Base-by-base conservation (phyloP, 1,140 invertebrate species). In the Phortica variegata region DNA sequence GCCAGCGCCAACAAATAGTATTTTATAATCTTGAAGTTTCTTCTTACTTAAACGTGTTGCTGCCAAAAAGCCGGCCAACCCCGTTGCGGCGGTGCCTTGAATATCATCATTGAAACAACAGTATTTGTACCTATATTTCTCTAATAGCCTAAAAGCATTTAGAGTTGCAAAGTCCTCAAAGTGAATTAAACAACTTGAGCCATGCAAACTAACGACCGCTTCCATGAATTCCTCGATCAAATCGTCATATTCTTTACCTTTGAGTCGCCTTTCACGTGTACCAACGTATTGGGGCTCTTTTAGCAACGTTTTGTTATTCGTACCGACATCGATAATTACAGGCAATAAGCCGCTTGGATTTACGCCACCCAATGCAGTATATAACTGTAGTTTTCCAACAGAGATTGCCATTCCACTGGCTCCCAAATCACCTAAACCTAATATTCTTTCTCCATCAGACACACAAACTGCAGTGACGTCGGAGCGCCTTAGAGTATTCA, bases 21-120 rank as follows among this genome's bases (percentile, higher is more conserved):
- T 87, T 2, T 81, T 84, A 59, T 96, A 89, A 0, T 96, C 87
- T 1, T 83, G 83, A 1, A 98, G 79, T 54, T 83, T 84, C 9
- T 82, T 88, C 33, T 86, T 84, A 0, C 92, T 96, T 15, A 95
- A 75, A 21, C 86, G 79, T 5, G 94, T 78, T 16, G 90, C 87
- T 5, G 90, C 89, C n/a, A 97, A 75, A 12, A 98, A 75, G 0
- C 94, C 95, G 18, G 93, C 91, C 6, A 98, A 85, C 2, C 91
- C 93, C 9, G 97, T 93, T 5, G 91, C 82, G 6, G 88, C 89
- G 3, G 92, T 93, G 19, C 93, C 93, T 76, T 98, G 94, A 65
- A 97, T 95, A 68, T 97, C 94, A 65, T 97, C 93, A 77, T 98
- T 97, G 73, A 98, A 96, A 5, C 91, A 95, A 73, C 93, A 96